These are phyloP conservation scores for Sminthopsis crassicaudata DNA, from an alignment of 2,113 vertebrate genomes.

Conservation along the genomic window DNA sequence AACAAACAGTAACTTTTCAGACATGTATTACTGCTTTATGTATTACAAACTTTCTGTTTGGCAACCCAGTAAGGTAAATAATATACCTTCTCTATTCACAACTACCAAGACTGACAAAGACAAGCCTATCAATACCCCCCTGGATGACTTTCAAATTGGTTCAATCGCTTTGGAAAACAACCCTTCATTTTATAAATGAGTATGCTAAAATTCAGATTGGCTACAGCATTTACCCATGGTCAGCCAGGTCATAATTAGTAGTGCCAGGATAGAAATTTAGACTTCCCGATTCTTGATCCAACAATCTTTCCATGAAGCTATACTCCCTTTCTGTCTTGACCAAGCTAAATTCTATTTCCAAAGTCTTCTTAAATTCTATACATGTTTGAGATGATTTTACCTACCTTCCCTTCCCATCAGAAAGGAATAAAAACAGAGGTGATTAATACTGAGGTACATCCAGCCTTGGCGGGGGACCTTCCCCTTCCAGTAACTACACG, in stretches of 20 bases:
- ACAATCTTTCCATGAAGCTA: not conserved
- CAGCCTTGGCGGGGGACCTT: conserved; percentile 98
- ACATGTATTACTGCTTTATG: not conserved
- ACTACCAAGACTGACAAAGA: not conserved
- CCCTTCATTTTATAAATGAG: not conserved
- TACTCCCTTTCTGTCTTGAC: not conserved
- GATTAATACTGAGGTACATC: conserved; percentile 99
- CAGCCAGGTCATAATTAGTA: not conserved
- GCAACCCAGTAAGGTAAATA: not conserved
- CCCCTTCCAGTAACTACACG: conserved; percentile 99
- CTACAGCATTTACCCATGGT: not conserved
- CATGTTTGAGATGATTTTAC: conserved; percentile 50
- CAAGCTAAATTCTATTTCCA: not conserved
- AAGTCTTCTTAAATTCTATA: not conserved
- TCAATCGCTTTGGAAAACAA: not conserved
- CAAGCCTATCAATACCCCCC: not conserved
- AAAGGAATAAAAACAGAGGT: conserved; percentile 98
- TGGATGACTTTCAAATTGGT: not conserved
- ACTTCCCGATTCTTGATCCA: not conserved
- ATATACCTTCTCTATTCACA: not conserved
- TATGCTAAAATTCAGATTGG: not conserved
- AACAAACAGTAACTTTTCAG: not conserved
- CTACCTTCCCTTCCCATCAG: conserved; percentile 97
- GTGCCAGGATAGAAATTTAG: not conserved
- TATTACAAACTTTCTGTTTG: not conserved